phyloP scores from a whole-genome alignment of 1,140 invertebrate genomes.

The Lepidurus arcticus region DNA sequence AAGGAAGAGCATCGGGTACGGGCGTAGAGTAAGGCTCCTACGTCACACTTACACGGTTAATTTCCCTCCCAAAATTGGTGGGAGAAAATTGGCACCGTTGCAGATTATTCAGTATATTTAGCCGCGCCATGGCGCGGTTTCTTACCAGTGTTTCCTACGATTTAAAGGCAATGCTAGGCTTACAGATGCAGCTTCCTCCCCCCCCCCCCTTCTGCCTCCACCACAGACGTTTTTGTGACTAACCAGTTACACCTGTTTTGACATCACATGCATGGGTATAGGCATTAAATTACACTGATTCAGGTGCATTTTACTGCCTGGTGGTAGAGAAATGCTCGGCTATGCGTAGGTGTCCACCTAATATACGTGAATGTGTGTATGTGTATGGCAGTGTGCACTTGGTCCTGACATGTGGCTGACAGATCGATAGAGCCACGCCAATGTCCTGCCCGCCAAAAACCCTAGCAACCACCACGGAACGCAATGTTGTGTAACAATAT shows the following conservation, averaged over 20 bases:
- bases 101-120: not conserved
- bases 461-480: slow-evolving; percentile 1
- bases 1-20: too few relatives aligned
- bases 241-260: slow-evolving; percentile 2
- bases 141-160: too few relatives aligned
- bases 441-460: slow-evolving; percentile 9
- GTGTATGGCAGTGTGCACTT: slow-evolving; percentile 12
- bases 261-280: not conserved
- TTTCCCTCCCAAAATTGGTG: not conserved
- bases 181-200: not conserved
- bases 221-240: slow-evolving; percentile 17
- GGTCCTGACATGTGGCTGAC: slow-evolving; percentile 17
- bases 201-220: slow-evolving; percentile 6
- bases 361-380: slow-evolving; percentile 7
- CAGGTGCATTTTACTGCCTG: not conserved
- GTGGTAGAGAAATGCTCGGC: not conserved
- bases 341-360: not conserved
- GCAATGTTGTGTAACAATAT: not conserved
- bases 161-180: not conserved
- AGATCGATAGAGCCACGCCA: slow-evolving; percentile 20
- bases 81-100: not conserved
- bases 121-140: not conserved
- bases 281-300: not conserved
- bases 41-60: not conserved
- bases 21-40: too few relatives aligned